These are phyloP conservation scores for Maniola hyperantus DNA, from an alignment of 2,888 invertebrate species.

Conservation along the genomic window DNA sequence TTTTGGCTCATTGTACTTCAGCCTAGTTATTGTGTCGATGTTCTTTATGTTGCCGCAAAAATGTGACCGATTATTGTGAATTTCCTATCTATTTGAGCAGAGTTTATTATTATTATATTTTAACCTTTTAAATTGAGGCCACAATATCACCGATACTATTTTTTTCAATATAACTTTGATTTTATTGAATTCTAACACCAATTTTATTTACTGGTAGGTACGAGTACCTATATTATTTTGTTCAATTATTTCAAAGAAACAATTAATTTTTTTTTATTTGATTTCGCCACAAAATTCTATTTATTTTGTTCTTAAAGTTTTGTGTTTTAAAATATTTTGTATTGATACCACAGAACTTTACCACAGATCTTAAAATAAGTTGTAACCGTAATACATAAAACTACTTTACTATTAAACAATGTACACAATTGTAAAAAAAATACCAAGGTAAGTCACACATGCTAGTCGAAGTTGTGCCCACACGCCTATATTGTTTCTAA, in stretches of 20 bases:
- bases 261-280: too few species aligned
- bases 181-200: not conserved
- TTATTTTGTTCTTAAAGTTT: not conserved
- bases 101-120: too few species aligned
- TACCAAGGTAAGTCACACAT: slow-evolving; percentile 12
- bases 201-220: not conserved
- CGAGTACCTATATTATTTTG: not conserved
- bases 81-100: slow-evolving; percentile 32
- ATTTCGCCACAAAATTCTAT: not conserved
- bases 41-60: slow-evolving; percentile 45
- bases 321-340: too few species aligned
- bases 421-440: slow-evolving; percentile 12
- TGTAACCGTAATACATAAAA: not conserved
- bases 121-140: slow-evolving; percentile 32
- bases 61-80: slow-evolving; percentile 27
- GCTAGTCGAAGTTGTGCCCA: not conserved
- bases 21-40: slow-evolving; percentile 43
- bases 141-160: not conserved
- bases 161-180: not conserved
- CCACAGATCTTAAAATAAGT: not conserved
- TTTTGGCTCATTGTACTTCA: too few species aligned
- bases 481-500: not conserved
- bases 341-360: too few species aligned
- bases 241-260: too few species aligned
- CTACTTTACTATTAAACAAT: not conserved